Evolutionary conservation across 2,113 vertebrate genomes (phyloP), one percentile per base, ranked within the genome.

Genomic region (Notiomystis cincta): DNA sequence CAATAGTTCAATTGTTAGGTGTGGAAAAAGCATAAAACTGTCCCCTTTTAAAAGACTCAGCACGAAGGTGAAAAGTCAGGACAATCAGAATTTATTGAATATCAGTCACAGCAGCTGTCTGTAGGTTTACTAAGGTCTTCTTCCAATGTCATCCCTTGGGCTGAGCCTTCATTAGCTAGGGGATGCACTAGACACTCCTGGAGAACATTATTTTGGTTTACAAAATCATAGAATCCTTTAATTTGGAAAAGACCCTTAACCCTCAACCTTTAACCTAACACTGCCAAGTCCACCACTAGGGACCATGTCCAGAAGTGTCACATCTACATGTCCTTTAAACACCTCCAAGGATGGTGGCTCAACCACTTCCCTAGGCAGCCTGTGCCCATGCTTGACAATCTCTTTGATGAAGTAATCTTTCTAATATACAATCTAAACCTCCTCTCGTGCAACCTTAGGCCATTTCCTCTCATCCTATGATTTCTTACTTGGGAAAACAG

Each of bases 401-500:
- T n/a, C 35, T 48, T 31, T 48, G 57, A 20, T 25, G 24, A 64
- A 42, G 21, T 48, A 56, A 24, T 40, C 15, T 65, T 40, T 71
- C 20, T 56, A 42, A 22, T 56, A 27, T 14, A 6, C 24, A 21
- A 11, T n/a, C 24, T 79, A 54, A 62, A 47, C 24, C 3, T 54
- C 5, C 9, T 9, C 5, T 47, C 0, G 0, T 71, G 30, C n/a
- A 56, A 56, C 5, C 5, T 40, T 40, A 40, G 30, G 8, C 30
- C 5, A 54, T 54, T 62, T 54, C 20, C 8, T 79, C 65, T 71
- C 65, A 61, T 61, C 8, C 15, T 53, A 14, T 40, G 7, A 21
- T 16, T 79, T 40, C n/a, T 27, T 62, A 33, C 30, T 35, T 25
- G 3, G 30, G 57, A 40, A 30, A 61, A 70, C 30, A 48, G 40